phyloP scores from a whole-genome alignment of 2,888 invertebrate genomes.

The Bellardia bayeri region DNA sequence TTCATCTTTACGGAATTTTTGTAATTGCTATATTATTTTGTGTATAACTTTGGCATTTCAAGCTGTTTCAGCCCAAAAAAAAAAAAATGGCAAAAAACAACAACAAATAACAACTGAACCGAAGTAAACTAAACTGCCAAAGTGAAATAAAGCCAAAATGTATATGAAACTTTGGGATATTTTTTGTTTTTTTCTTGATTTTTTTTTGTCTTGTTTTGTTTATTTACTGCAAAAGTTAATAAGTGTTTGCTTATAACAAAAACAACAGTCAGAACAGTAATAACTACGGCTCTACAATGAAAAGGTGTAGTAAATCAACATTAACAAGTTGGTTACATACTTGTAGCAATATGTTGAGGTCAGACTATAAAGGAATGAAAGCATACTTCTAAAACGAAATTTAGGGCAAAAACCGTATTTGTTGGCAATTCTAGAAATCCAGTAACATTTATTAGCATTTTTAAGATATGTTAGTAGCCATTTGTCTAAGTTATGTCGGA shows the following conservation, averaged over 20 bases:
- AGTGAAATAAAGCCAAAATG: slow-evolving; percentile 51
- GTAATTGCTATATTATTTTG: slow-evolving; percentile 75
- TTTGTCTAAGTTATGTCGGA: too few species aligned
- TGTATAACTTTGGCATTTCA: slow-evolving; percentile 69
- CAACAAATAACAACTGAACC: slow-evolving; percentile 29
- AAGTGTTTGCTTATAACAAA: slow-evolving; percentile 67
- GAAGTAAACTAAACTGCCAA: slow-evolving; percentile 46
- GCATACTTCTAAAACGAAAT: too few species aligned
- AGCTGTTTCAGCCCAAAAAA: slow-evolving; percentile 52
- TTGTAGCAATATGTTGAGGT: neutral
- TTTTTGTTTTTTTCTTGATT: slow-evolving; percentile 20
- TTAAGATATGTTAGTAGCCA: too few species aligned
- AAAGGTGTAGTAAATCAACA: slow-evolving; percentile 70
- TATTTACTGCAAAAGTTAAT: slow-evolving; percentile 60
- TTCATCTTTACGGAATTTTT: slow-evolving; percentile 74
- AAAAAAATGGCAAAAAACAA: neutral
- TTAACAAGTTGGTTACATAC: slow-evolving; percentile 64
- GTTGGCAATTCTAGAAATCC: too few species aligned
- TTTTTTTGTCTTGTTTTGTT: slow-evolving; percentile 18
- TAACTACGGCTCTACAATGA: slow-evolving; percentile 44
- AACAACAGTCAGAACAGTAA: slow-evolving; percentile 34
- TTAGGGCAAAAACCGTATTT: too few species aligned
- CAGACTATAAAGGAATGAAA: slow-evolving; percentile 41
- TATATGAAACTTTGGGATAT: slow-evolving; percentile 46
- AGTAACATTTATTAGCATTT: too few species aligned